These are phyloP conservation scores for Malurus elegans DNA, from an alignment of 2,113 vertebrate genomes.

Conservation along the genomic window DNA sequence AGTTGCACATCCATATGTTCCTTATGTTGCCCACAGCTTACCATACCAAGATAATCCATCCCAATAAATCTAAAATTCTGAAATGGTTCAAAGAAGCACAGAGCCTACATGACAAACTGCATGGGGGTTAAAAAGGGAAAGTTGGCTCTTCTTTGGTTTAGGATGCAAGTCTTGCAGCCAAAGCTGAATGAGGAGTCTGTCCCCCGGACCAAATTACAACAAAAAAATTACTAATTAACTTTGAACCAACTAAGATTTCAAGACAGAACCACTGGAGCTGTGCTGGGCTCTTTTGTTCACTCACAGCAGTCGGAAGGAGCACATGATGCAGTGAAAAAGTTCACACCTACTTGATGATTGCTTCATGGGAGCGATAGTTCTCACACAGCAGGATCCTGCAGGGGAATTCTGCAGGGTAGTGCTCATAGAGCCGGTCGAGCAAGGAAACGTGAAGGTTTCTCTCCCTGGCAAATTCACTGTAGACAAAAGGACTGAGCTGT, in stretches of 20 bases:
- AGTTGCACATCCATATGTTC: not conserved
- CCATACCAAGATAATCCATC: not conserved
- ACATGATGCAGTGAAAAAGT: slow-evolving; percentile 63
- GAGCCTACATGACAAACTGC: not conserved
- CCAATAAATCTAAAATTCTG: not conserved
- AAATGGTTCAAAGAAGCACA: not conserved
- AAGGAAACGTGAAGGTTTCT: slow-evolving; percentile 95
- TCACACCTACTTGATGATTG: slow-evolving; percentile 99
- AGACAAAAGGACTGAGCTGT: slow-evolving; percentile 98
- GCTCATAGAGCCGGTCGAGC: slow-evolving; percentile 96
- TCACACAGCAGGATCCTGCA: slow-evolving; percentile 98
- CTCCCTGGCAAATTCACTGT: slow-evolving; percentile 98
- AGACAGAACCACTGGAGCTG: not conserved
- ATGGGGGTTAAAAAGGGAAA: not conserved
- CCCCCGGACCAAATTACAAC: not conserved
- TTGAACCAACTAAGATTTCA: not conserved
- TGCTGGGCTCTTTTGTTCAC: not conserved
- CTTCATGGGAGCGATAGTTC: slow-evolving; percentile 99
- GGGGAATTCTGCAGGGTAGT: slow-evolving; percentile 94
- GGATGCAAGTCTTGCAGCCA: not conserved
- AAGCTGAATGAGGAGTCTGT: not conserved
- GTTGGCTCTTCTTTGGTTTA: not conserved
- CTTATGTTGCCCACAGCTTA: not conserved
- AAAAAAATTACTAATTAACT: not conserved
- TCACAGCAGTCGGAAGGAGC: not conserved